Evolutionary conservation across 2,113 vertebrate genomes (phyloP), one percentile per base, ranked within the genome.

Genomic region (Lichenostomus cassidix): DNA sequence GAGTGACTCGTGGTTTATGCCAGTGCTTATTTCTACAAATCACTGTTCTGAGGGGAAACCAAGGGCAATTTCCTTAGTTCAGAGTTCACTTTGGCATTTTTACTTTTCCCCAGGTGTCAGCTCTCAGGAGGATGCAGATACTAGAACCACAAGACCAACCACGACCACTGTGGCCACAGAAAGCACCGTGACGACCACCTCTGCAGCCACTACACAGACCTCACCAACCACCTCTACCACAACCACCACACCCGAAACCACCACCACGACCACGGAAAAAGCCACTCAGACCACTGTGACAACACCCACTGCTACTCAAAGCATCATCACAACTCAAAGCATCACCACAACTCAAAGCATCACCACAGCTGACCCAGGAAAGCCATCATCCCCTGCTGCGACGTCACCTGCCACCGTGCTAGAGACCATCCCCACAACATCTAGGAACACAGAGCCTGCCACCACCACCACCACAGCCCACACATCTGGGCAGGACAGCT

Each of bases 141-240:
- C 16, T 47, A 2, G 2, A 64, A 35, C 0, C 20, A 1, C 6
- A 50, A 13, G 0, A 52, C 23, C 15, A 52, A 0, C 1, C 15
- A 0, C 0, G 1, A 2, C 0, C 9, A 0, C 0, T 25, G 10
- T 0, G 0, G 2, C 27, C 47, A 0, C 13, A 63, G 1, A 0
- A 17, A 3, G 3, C 31, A 15, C 3, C 24, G 13, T 2, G 4
- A 1, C 0, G 3, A 1, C 6, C 49, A 7, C 0, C 3, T 0
- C 46, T 47, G 1, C 9, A n/a, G 12, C 0, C 15, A 6, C 2
- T 0, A 0, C 5, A 24, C 1, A 0, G 21, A 11, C 2, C 3
- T 0, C 24, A 24, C 0, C 5, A 59, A 0, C 17, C 46, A 4
- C 0, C 12, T 0, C 41, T 18, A 0, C 0, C 6, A 12, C 22